Evolutionary conservation across 2,888 invertebrate species (phyloP), one percentile per base, ranked within the genome.

Genomic region (Microdon myrmicae): DNA sequence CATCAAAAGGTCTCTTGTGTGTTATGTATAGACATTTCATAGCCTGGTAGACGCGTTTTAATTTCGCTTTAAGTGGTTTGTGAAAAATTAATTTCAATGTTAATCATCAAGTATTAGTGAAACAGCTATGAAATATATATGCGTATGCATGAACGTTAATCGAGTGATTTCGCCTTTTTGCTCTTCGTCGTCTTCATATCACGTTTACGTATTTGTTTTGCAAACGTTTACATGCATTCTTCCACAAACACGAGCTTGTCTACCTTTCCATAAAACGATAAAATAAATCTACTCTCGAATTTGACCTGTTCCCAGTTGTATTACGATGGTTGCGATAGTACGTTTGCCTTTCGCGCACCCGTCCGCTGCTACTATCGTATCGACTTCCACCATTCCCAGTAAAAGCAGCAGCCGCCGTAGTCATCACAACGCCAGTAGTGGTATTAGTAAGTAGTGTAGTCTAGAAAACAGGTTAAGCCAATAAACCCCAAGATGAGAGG

Each of bases 391-490:
- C 43, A 23, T 9, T 23, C 32, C 35, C 35, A n/a, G n/a, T n/a
- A n/a, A n/a, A n/a, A n/a, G n/a, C n/a, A n/a, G n/a, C n/a, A n/a
- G n/a, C n/a, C n/a, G n/a, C n/a, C n/a, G n/a, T n/a, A n/a, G n/a
- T n/a, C n/a, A n/a, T n/a, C n/a, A n/a, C n/a, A n/a, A n/a, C 34
- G 9, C 28, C 43, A 25, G 32, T 31, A 13, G 16, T 14, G 32
- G 38, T 6, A 29, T 34, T 14, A 31, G 54, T 44, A 29, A 32
- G 35, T 16, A 39, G 39, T 43, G 51, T 53, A 41, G 64, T 64
- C 64, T 64, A 64, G 43, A 64, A 64, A 64, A 64, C 64, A 64
- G 64, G 64, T 64, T 64, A 58, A 64, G 64, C 64, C 64, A 64
- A 64, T 64, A 64, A 64, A 64, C 64, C 64, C 64, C 58, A 35